Percentiles rank a stretch among this genome's conserved stretches.
These are phyloP conservation scores for Ophiothrix spiculata DNA, from an alignment of 35 echinoderm and acorn worm species.

Conservation along the genomic window DNA sequence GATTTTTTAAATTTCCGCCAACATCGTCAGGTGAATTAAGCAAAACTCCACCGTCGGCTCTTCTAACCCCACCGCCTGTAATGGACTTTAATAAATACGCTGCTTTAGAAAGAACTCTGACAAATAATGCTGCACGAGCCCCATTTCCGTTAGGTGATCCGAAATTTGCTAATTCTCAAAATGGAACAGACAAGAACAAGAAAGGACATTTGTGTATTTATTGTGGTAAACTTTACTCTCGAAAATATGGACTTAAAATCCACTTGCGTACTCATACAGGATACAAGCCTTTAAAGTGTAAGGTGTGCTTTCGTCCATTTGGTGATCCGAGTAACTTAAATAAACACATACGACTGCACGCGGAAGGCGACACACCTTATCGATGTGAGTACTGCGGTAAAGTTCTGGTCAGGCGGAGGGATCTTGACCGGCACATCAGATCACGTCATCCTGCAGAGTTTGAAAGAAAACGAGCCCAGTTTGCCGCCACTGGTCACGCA, in stretches of 20 bases:
- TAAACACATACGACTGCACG: too few relatives aligned
- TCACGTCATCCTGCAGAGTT: too few relatives aligned
- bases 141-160: slow-evolving; percentile 35
- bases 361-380: too few relatives aligned
- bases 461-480: too few relatives aligned
- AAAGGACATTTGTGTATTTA: slow-evolving; percentile 98
- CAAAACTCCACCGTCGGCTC: slow-evolving; percentile 11
- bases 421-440: too few relatives aligned
- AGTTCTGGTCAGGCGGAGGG: too few relatives aligned
- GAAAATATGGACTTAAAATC: slow-evolving; percentile 99
- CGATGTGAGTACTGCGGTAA: too few relatives aligned
- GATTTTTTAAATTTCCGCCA: slow-evolving; percentile 14
- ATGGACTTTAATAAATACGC: slow-evolving; percentile 71
- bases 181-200: slow-evolving; percentile 52
- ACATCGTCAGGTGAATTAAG: neutral
- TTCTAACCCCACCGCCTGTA: slow-evolving; percentile 17
- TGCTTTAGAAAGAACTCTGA: slow-evolving; percentile 41
- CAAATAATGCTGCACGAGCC: slow-evolving; percentile 28
- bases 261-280: too few relatives aligned
- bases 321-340: too few relatives aligned
- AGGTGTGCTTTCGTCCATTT: too few relatives aligned
- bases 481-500: too few relatives aligned
- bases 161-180: slow-evolving; percentile 49
- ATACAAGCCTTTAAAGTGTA: too few relatives aligned
- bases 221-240: slow-evolving; percentile 92